Base-by-base conservation (phyloP, 1,140 invertebrate species). In the Heliconius hermathena region DNA sequence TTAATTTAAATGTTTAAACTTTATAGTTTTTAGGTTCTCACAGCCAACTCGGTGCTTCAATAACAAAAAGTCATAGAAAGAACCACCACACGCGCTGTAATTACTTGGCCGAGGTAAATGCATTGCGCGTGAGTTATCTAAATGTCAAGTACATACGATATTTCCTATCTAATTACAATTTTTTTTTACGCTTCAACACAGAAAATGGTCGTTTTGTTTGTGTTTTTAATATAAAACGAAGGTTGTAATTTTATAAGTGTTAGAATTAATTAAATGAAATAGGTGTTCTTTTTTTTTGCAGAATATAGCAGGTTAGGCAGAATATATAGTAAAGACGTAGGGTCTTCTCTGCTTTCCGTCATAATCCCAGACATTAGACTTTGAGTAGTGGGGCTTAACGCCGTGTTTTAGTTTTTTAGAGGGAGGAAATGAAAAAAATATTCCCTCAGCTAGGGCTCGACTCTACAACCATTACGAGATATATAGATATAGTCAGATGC, bases 81-180 rank as follows among this genome's bases (percentile, higher is more conserved):
- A 81, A 73, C 66, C 79, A 78, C 74, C 77, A 73, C 52, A 60
- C 66, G 77, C 80, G 74, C 74, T 74, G 77, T 84, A 84, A 84
- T 86, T 84, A 82, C 78, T 75, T 78, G 72, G 76, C 71, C 75
- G 75, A 81, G 79, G 80, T 82, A 83, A 84, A 81, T 76, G 78
- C 77, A 78, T 57, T 77, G 78, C 79, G 82, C 80, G 81, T 79
- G 80, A 81, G 77, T 57, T 80, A 82, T 83, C 74, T 85, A 82
- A 86, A 86, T 86, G 85, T 86, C 83, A 86, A 84, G 82, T 86
- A 78, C 81, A 80, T 66, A 79, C 77, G 71, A 78, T 78, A 77
- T 78, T 85, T 83, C 81, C 83, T 83, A 80, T 82, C 74, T 86
- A 82, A 83, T 82, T 81, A 82, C 78, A 54, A 52, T 60, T 80